phyloP scores from a whole-genome alignment of 2,888 invertebrate species.

The Panorpa germanica region DNA sequence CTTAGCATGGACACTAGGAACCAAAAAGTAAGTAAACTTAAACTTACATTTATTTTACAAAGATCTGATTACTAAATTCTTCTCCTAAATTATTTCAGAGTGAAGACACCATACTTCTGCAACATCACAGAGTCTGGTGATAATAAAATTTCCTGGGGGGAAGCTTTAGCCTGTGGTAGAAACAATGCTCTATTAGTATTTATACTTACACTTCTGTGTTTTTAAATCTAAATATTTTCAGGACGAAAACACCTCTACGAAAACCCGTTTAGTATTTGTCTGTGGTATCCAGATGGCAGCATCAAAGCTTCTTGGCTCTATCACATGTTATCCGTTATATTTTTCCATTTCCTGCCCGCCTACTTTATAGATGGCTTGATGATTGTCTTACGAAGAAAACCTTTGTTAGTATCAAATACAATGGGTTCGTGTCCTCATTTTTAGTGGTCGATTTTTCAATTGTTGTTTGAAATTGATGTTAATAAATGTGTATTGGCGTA shows the following conservation, averaged over 20 bases:
- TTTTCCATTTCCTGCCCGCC: constrained; percentile 60
- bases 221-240: constrained; percentile 13
- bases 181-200: constrained; percentile 17
- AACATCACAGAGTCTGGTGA: constrained; percentile 62
- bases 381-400: constrained; percentile 46
- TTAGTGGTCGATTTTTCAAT: constrained; percentile 1
- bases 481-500: no score
- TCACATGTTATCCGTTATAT: constrained; percentile 44
- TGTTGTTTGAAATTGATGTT: constrained; percentile 1
- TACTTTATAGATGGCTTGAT: constrained; percentile 54
- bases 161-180: constrained; percentile 49
- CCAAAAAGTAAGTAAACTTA: constrained; percentile 15
- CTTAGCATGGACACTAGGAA: constrained; percentile 45
- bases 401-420: constrained; percentile 42
- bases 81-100: constrained; percentile 20
- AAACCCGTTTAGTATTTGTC: constrained; percentile 55
- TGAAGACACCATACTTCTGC: constrained; percentile 36
- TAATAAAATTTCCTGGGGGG: constrained; percentile 72
- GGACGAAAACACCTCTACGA: constrained; percentile 37
- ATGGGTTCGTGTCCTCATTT: background rate
- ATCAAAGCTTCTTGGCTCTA: constrained; percentile 44
- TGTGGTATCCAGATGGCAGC: constrained; percentile 66
- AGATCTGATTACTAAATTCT: constrained; percentile 1
- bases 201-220: background rate
- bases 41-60: constrained; percentile 3